Conservation (phyloP, 1,140 invertebrate species). For the Tetragonula clypearis region DNA sequence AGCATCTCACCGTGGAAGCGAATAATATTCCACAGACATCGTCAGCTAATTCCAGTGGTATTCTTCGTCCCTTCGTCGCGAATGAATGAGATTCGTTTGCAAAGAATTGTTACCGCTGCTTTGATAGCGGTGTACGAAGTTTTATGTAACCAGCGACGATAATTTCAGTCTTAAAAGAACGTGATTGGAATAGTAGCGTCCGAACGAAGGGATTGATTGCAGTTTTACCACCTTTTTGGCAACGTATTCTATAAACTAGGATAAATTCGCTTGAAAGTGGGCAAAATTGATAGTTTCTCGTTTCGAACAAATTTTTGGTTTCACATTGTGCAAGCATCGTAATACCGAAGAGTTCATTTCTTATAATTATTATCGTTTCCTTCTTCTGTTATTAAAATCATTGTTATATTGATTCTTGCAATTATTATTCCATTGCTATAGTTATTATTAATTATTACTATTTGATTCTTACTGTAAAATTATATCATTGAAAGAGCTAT, state of each 20-base stretch:
- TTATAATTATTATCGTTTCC: no score
- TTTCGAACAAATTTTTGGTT: no score
- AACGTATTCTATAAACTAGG: neutral
- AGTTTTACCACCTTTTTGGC: neutral
- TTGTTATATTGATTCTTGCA: no score
- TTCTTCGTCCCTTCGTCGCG: slow-evolving; percentile 20
- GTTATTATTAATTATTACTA: no score
- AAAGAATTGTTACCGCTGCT: slow-evolving; percentile 35
- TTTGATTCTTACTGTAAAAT: no score
- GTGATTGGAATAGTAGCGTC: neutral
- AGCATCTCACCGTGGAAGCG: neutral
- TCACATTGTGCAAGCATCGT: no score
- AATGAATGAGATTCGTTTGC: slow-evolving; percentile 60
- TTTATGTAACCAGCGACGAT: slow-evolving; percentile 22
- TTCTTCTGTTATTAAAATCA: no score
- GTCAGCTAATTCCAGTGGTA: slow-evolving; percentile 43
- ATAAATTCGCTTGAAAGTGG: neutral
- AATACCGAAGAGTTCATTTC: no score
- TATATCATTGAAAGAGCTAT: no score
- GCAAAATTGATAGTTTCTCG: no score
- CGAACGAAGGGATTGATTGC: neutral
- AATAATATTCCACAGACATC: slow-evolving; percentile 26
- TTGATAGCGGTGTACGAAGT: neutral
- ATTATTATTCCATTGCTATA: no score
- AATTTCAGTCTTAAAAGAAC: slow-evolving; percentile 29